Percentiles rank a stretch among this genome's conserved stretches.
These are phyloP conservation scores for Drosophila fulvimacula DNA, from an alignment of 2,888 invertebrate species.

Conservation along the genomic window DNA sequence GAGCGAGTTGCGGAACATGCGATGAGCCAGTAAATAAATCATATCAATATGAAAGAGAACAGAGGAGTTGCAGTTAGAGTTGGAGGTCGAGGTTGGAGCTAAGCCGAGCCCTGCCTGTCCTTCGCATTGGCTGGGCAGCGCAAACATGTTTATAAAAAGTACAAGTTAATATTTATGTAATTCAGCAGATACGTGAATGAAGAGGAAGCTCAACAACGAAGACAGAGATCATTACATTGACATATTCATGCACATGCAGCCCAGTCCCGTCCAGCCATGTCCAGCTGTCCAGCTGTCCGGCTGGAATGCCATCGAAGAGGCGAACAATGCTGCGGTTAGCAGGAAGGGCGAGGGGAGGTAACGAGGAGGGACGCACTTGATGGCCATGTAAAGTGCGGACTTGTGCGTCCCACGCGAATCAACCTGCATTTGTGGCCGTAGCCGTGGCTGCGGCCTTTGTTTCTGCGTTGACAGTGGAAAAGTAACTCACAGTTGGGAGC, in stretches of 20 bases:
- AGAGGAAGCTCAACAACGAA: conserved; percentile 44
- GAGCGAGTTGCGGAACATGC: conserved; percentile 11
- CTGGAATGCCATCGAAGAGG: conserved; percentile 68
- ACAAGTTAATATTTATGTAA: conserved; percentile 79
- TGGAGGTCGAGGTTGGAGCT: not conserved
- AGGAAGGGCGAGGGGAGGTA: not conserved
- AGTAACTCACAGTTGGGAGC: conserved; percentile 60
- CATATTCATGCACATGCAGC: conserved; percentile 73
- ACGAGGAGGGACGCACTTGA: conserved; percentile 34
- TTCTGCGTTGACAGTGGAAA: conserved; percentile 54
- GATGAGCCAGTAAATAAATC: conserved; percentile 58
- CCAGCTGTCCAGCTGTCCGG: conserved; percentile 20
- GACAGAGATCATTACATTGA: conserved; percentile 77
- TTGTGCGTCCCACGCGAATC: conserved; percentile 72
- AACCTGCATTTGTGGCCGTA: conserved; percentile 56
- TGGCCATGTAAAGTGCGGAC: conserved; percentile 67
- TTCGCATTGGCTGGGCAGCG: conserved; percentile 25
- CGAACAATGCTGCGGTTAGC: conserved; percentile 51
- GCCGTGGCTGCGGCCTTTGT: conserved; percentile 31
- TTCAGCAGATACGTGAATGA: conserved; percentile 59
- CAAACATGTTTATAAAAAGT: conserved; percentile 78
- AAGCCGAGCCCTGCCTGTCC: conserved; percentile 14
- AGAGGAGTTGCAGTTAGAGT: not conserved
- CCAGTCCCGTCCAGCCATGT: conserved; percentile 25
- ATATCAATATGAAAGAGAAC: conserved; percentile 42